Conservation (phyloP, 2,888 invertebrate species). For the Tenthredo amoena region DNA sequence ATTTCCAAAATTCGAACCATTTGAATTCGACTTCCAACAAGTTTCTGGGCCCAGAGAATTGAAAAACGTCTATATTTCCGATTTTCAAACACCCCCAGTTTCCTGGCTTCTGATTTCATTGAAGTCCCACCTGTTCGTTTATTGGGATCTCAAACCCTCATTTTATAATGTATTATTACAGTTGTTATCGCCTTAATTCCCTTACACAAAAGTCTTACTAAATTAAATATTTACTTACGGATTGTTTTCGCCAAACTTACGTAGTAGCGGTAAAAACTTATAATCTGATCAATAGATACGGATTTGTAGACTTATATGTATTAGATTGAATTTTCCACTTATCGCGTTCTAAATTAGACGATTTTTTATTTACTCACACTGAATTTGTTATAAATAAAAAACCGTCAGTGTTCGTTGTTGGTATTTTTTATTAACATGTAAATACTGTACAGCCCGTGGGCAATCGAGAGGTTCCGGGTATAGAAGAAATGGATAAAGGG, state of each 20-base stretch:
- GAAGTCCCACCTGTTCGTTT: neutral
- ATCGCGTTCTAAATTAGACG: neutral
- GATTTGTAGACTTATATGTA: neutral
- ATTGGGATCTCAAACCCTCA: neutral
- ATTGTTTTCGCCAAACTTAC: neutral
- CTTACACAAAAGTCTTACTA: neutral
- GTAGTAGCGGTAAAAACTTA: neutral
- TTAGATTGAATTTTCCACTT: constrained; percentile 13
- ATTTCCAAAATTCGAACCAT: neutral
- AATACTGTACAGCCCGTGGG: constrained; percentile 50
- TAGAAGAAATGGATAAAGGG: constrained; percentile 21
- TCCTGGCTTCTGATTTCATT: neutral
- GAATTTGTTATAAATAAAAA: constrained; percentile 23
- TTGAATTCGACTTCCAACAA: neutral
- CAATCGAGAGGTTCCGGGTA: constrained; percentile 31
- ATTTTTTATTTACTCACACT: neutral
- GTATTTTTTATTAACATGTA: constrained; percentile 42
- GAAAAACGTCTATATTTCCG: neutral
- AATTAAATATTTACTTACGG: neutral
- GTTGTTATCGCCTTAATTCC: neutral
- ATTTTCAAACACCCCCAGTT: neutral
- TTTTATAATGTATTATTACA: neutral
- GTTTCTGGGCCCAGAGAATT: neutral
- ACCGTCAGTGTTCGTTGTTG: constrained; percentile 34
- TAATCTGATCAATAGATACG: neutral